Evolutionary conservation across 1,140 invertebrate species (phyloP).

Genomic region (Centruroides vittatus): DNA sequence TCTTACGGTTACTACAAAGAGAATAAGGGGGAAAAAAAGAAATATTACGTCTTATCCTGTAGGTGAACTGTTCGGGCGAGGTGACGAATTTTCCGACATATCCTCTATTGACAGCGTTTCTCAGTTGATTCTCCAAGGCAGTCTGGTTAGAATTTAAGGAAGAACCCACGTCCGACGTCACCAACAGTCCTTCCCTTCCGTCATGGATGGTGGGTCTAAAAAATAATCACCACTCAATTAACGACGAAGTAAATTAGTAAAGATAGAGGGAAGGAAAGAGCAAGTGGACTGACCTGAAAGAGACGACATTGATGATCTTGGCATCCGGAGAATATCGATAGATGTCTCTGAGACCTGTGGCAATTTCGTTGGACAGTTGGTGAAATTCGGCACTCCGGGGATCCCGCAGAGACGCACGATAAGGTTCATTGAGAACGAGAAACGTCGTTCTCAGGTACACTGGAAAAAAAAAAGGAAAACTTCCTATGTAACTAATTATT

Average conservation of each 20-base stretch:
- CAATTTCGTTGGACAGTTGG: slow-evolving; percentile 25
- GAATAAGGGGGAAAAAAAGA: background rate
- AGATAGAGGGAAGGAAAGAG: background rate
- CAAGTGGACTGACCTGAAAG: slow-evolving; percentile 21
- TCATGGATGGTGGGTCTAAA: background rate
- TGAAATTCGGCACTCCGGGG: slow-evolving; percentile 27
- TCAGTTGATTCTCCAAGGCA: slow-evolving; percentile 26
- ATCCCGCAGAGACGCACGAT: slow-evolving; percentile 24
- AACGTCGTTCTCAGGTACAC: slow-evolving; percentile 33
- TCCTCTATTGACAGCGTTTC: slow-evolving; percentile 22
- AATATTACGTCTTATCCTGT: slow-evolving; percentile 33
- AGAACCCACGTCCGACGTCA: slow-evolving; percentile 34
- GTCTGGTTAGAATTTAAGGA: slow-evolving; percentile 26
- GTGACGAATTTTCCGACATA: slow-evolving; percentile 27
- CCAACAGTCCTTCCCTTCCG: slow-evolving; percentile 14
- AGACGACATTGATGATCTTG: slow-evolving; percentile 30
- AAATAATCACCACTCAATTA: background rate
- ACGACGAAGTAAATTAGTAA: background rate
- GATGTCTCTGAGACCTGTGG: slow-evolving; percentile 26
- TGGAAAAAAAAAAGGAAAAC: slow-evolving; percentile 21
- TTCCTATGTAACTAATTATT: background rate
- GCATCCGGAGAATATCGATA: slow-evolving; percentile 27
- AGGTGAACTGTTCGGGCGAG: slow-evolving; percentile 32
- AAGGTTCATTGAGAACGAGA: slow-evolving; percentile 29
- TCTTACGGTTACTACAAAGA: background rate